Evolutionary conservation across 2,797 vertebrate species (phyloP), one percentile per base, ranked within the genome.

Genomic region (Dendrocincla fuliginosa): DNA sequence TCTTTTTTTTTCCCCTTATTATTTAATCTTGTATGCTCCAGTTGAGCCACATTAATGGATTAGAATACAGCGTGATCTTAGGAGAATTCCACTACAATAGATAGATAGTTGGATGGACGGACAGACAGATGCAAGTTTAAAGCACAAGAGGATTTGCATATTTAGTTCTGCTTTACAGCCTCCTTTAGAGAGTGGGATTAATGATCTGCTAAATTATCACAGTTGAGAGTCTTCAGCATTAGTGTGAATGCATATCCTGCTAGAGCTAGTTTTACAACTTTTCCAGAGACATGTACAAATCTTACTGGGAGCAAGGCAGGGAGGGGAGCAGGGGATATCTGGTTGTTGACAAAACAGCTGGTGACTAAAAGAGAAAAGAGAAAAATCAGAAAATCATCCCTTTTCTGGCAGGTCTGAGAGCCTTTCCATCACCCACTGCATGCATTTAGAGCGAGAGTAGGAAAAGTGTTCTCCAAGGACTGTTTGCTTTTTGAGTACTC

Each of bases 141-240:
- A 96, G 96, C 93, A 91, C 96, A 85, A 95, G 96, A 96, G 96
- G 96, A 97, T 97, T 97, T 97, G 95, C 97, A 97, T 97, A 97
- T 97, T 97, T 97, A 97, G 97, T 97, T 97, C 96, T 97, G 96
- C 94, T 97, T 98, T 97, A 96, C 93, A 97, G 96, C 92, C 93
- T 97, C 92, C 96, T 97, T 97, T 97, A 95, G 94, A 97, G 96
- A 97, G 92, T 89, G 86, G 97, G 97, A 98, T 98, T 97, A 98
- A 98, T 97, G 97, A 97, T 97, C 97, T 97, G 97, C 96, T 97
- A 98, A 97, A 97, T 97, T 97, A 97, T 97, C 95, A 95, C 97
- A 96, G 95, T 96, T 96, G 95, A 96, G 95, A 96, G 90, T 97
- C 93, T 91, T 95, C 90, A 91, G 95, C 92, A 87, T 89, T 82